Percentiles rank a stretch among this genome's conserved stretches.
These are phyloP conservation scores for Bradypodion ventrale DNA, from an alignment of 2,797 vertebrate species.

Conservation along the genomic window DNA sequence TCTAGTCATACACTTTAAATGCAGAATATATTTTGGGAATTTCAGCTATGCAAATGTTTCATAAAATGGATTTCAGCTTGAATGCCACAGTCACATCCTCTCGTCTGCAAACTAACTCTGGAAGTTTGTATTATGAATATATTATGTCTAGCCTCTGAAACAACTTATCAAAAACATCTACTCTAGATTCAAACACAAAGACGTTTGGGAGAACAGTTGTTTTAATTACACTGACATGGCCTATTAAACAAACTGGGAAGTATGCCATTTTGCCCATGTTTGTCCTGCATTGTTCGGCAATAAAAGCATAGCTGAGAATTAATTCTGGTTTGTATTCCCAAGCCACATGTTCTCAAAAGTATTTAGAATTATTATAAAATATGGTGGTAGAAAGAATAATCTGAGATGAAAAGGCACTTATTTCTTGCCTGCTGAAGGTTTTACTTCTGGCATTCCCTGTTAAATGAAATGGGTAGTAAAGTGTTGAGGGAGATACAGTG, in stretches of 20 bases:
- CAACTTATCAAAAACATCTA: conserved; percentile 52
- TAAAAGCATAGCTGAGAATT: conserved; percentile 41
- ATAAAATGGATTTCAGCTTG: not conserved
- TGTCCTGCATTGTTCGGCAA: conserved; percentile 43
- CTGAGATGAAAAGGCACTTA: not conserved
- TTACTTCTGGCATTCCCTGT: not conserved
- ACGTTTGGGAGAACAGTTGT: conserved; percentile 43
- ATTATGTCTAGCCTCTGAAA: conserved; percentile 43
- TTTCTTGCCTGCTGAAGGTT: not conserved
- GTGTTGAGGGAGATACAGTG: no score
- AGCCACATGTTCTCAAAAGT: conserved; percentile 27
- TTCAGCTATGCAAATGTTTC: not conserved
- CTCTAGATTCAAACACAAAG: conserved; percentile 53
- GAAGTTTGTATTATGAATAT: conserved; percentile 17
- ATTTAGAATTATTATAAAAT: conserved; percentile 28
- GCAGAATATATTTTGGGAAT: not conserved
- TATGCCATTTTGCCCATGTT: conserved; percentile 54
- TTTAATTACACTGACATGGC: conserved; percentile 50
- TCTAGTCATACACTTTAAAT: not conserved
- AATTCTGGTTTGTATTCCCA: conserved; percentile 44
- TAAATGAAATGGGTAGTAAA: not conserved
- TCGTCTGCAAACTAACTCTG: not conserved
- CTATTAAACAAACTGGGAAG: conserved; percentile 60
- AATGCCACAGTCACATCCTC: not conserved
- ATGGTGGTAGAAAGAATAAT: not conserved